Evolutionary conservation across 2,888 invertebrate genomes (phyloP).

Genomic region (Cyclophora punctaria): DNA sequence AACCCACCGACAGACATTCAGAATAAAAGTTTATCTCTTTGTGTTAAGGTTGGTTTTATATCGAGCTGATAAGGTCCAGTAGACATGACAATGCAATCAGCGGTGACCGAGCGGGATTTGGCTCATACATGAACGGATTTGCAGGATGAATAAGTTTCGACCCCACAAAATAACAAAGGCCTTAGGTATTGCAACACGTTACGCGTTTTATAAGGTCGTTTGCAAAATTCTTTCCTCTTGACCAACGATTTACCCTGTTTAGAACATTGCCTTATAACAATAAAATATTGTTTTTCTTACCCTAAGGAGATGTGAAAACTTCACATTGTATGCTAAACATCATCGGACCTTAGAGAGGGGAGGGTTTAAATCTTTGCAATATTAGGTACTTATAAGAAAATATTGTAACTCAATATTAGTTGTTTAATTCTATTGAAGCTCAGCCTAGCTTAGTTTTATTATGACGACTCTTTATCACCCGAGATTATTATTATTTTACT

Average conservation of each 20-base stretch:
- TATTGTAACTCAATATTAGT: no score
- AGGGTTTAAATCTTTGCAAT: no score
- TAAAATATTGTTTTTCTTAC: constrained; percentile 10
- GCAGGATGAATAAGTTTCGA: constrained; percentile 74
- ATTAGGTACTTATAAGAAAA: no score
- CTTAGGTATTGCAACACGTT: constrained; percentile 53
- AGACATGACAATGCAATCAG: constrained; percentile 75
- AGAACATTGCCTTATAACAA: constrained; percentile 14
- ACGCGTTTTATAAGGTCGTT: constrained; percentile 63
- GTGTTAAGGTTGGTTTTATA: constrained; percentile 24
- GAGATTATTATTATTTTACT: no score
- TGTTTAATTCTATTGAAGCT: no score
- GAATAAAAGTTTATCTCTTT: constrained; percentile 11
- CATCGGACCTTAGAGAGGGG: no score
- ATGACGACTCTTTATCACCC: no score
- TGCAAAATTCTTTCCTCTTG: constrained; percentile 58
- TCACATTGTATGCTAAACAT: no score
- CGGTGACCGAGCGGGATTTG: constrained; percentile 74
- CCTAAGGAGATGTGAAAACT: no score
- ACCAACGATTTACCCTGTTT: constrained; percentile 21
- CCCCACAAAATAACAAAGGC: constrained; percentile 71
- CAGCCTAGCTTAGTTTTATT: no score
- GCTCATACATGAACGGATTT: constrained; percentile 74
- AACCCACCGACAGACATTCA: constrained; percentile 8
- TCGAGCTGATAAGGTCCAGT: constrained; percentile 29